These are phyloP conservation scores for Rhea pennata DNA, from an alignment of 2,113 vertebrate genomes.

Conservation along the genomic window DNA sequence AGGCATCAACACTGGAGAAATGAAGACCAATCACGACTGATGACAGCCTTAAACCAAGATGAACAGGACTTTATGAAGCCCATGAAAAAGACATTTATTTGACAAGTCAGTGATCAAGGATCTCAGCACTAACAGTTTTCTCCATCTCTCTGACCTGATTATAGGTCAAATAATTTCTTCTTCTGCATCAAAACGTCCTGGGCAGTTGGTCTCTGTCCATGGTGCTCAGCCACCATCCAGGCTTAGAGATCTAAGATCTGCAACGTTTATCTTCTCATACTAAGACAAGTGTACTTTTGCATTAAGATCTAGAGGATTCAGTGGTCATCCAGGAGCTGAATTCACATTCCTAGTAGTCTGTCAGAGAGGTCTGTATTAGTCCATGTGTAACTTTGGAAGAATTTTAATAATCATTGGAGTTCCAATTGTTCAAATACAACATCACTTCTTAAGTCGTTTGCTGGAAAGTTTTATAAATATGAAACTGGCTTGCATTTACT, in stretches of 20 bases:
- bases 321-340: not conserved
- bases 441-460: not conserved
- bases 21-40: not conserved
- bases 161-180: not conserved
- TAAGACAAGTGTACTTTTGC: not conserved
- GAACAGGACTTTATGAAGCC: not conserved
- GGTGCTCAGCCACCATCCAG: constrained; percentile 5
- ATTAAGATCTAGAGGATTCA: not conserved
- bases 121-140: not conserved
- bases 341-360: not conserved
- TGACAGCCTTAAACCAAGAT: not conserved
- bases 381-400: not conserved
- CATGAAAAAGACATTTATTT: not conserved
- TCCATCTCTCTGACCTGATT: not conserved
- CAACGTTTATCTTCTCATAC: fast-evolving
- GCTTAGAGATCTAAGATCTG: fast-evolving
- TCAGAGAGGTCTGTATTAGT: not conserved
- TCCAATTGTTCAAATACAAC: not conserved
- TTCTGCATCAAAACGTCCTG: not conserved
- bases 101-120: not conserved
- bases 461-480: not conserved
- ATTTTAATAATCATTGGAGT: not conserved
- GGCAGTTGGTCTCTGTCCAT: constrained; percentile 33
- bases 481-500: not conserved
- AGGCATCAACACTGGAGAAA: not conserved